Evolutionary conservation across 2,113 vertebrate species (phyloP).

Genomic region (Thomomys bottae): DNA sequence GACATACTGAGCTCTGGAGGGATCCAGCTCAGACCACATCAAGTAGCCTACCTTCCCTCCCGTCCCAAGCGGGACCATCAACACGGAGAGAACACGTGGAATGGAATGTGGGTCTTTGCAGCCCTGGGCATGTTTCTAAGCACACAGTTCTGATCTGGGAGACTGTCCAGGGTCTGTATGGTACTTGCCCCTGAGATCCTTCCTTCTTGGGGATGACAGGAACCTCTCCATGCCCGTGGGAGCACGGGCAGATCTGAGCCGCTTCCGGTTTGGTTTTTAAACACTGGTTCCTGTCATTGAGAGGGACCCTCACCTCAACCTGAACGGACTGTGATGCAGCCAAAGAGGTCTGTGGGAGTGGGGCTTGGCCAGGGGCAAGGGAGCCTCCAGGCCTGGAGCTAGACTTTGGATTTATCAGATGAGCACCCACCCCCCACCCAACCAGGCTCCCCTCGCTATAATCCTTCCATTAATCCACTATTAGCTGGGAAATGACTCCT

Average conservation of each 20-base stretch:
- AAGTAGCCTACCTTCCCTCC: not conserved
- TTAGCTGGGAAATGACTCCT: constrained; percentile 77
- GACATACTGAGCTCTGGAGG: not conserved
- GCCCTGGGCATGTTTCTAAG: not conserved
- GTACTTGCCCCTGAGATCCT: not conserved
- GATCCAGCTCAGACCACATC: fast-evolving
- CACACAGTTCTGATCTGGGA: fast-evolving
- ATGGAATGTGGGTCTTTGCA: not conserved
- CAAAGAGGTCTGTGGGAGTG: not conserved
- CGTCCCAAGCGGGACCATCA: not conserved
- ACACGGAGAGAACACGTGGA: no score
- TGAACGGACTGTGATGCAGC: not conserved
- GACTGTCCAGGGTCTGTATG: not conserved
- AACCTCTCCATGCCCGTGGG: not conserved
- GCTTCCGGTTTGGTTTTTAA: not conserved
- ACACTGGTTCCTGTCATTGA: not conserved
- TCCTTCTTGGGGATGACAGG: fast-evolving
- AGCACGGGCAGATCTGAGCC: not conserved
- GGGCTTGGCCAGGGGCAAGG: not conserved
- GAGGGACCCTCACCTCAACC: not conserved
- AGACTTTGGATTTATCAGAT: constrained; percentile 49
- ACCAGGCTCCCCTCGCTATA: constrained; percentile 37
- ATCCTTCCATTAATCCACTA: constrained; percentile 72
- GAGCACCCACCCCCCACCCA: constrained; percentile 16
- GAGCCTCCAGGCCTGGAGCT: not conserved